Base-by-base conservation (phyloP, 1,140 invertebrate genomes). In the Bemisia tabaci region DNA sequence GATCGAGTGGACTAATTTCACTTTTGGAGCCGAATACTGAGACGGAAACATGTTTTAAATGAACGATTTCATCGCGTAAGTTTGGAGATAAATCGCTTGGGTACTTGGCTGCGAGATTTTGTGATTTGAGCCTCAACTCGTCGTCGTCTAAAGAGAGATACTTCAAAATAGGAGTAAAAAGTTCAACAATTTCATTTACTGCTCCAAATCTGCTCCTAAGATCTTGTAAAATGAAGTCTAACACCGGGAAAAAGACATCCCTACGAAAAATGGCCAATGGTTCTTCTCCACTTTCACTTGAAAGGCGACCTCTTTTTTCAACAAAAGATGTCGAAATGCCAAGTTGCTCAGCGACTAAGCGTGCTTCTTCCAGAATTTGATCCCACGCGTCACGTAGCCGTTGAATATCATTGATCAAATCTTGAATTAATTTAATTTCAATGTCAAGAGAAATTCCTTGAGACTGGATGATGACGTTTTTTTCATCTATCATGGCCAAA, bases 391-490 rank as follows among this genome's bases (percentile, higher is more conserved):
- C 24, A 21, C 64, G 48, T 24, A 65, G 26, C 25, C 59, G 25
- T n/a, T 58, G 21, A 1, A 65, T n/a, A 24, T 65, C 64, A 33
- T 65, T 59, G 25, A 64, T 65, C 24, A 65, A 65, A 65, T 48
- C 33, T 17, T 65, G 48, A 12, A 65, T 58, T 58, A 58, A 23
- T 26, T 59, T 33, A 65, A 65, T 65, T 65, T 65, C 64, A 59
- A 24, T 59, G 25, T 65, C 64, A 48, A 65, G 64, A 48, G 64
- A 58, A 58, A 26, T 59, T 24, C 48, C 48, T 65, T n/a, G 26
- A 5, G 64, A 48, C 64, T 65, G 64, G 25, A 65, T 58, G 1
- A 65, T 59, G 21, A 59, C 2, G 39, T 58, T 65, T 65, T 22
- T 21, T 48, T 58, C 33, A 65, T 65, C 39, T 48, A 65, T 59